Base-by-base conservation (phyloP, 2,797 vertebrate species). In the Sebastes cheni region DNA sequence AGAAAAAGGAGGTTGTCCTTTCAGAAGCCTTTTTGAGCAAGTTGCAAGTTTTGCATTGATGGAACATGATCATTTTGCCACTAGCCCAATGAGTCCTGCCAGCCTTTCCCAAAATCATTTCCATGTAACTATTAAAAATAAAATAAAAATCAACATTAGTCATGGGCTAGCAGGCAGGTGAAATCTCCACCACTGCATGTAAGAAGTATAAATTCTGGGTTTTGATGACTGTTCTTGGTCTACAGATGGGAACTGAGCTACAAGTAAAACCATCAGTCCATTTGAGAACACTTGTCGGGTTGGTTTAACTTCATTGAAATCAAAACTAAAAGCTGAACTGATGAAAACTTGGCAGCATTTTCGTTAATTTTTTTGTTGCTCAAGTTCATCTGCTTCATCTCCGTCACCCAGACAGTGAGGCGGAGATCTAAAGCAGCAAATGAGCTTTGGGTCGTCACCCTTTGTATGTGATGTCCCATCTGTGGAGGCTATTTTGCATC, bases 1-100 rank as follows among this genome's bases (percentile, higher is more conserved):
- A 93, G 82, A 94, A 93, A 92, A 90, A 89, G 72, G 20, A 79
- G 60, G 59, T 25, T 20, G 29, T 61, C 25, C 23, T 55, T 54
- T n/a, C 16, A 8, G 23, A 46, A 29, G 36, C 71, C 69, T 80
- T 10, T 78, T 78, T 22, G 27, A 80, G 42, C 54, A 77, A 65
- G 66, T 39, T 12, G 71, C 75, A 69, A 36, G 36, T 72, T 73
- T 74, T 69, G 23, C 64, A 73, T 70, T 34, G 34, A 82, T 55
- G 8, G 55, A 75, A 75, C 30, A 55, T 11, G 58, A 59, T 62
- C 3, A 60, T 34, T 80, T 75, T 34, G 69, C 68, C 67, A 62
- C 67, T 86, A 80, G 85, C 79, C 75, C 66, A 23, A 39, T 30
- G n/a, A 60, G 29, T 59, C 46, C 39, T 58, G 59, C 52, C 14